Conservation (phyloP, 1,140 invertebrate genomes). For the Nylanderia fulva region DNA sequence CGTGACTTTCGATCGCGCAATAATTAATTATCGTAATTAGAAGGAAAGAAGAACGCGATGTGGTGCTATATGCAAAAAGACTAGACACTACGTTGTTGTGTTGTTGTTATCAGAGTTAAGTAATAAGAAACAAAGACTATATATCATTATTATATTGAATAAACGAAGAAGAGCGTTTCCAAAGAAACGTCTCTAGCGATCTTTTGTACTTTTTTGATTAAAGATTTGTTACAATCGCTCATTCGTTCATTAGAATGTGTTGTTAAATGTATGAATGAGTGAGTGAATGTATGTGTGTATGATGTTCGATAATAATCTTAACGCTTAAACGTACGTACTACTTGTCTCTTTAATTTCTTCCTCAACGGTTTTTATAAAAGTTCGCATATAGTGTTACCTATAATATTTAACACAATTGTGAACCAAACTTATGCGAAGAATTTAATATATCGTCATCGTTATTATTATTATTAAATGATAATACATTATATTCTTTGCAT, state of each 20-base stretch:
- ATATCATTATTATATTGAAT: slow-evolving; percentile 69
- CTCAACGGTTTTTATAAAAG: slow-evolving; percentile 67
- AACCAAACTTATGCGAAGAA: slow-evolving; percentile 26
- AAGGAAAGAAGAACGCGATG: slow-evolving; percentile 76
- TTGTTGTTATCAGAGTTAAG: slow-evolving; percentile 73
- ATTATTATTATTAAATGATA: slow-evolving; percentile 25
- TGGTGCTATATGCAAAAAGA: slow-evolving; percentile 77
- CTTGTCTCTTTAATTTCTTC: slow-evolving; percentile 54
- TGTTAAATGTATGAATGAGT: slow-evolving; percentile 25
- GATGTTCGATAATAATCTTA: slow-evolving; percentile 49
- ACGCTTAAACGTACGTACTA: slow-evolving; percentile 59
- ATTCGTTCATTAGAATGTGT: slow-evolving; percentile 61
- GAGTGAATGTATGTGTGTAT: slow-evolving; percentile 18
- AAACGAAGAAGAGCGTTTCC: slow-evolving; percentile 75
- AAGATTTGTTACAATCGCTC: slow-evolving; percentile 73
- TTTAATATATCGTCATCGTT: slow-evolving; percentile 24
- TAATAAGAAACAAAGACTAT: slow-evolving; percentile 75
- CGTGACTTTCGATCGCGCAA: background rate
- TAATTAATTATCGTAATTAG: slow-evolving; percentile 24
- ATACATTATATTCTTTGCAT: slow-evolving; percentile 30
- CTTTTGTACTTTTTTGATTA: slow-evolving; percentile 86
- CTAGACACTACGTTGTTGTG: slow-evolving; percentile 80
- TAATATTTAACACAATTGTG: slow-evolving; percentile 43
- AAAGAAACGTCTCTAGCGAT: slow-evolving; percentile 78
- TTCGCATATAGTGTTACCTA: slow-evolving; percentile 47